These are phyloP conservation scores for Arizona elegans DNA, from an alignment of 2,113 vertebrate genomes.

Conservation along the genomic window DNA sequence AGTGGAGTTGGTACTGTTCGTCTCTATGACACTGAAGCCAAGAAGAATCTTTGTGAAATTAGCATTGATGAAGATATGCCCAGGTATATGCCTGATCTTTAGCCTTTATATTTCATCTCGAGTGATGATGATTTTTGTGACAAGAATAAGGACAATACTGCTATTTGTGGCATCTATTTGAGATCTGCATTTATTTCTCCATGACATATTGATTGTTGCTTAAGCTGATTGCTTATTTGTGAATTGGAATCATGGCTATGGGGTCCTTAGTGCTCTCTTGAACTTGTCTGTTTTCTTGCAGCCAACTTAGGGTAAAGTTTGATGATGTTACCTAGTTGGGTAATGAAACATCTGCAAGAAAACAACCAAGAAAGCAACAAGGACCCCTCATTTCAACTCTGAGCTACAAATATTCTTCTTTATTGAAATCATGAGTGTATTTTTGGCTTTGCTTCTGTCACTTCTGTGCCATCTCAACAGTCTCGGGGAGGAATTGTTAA, in stretches of 20 bases:
- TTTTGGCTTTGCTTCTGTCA: neutral
- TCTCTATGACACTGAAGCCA: conserved; percentile 94
- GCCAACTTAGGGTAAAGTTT: neutral
- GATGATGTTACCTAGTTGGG: neutral
- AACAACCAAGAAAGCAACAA: neutral
- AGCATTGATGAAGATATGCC: conserved; percentile 87
- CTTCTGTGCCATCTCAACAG: neutral
- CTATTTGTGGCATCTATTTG: neutral
- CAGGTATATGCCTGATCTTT: conserved; percentile 70
- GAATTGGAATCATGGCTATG: neutral
- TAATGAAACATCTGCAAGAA: neutral
- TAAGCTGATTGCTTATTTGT: rapidly evolving
- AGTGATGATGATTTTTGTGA: neutral
- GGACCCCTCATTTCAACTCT: neutral
- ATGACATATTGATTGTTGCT: neutral
- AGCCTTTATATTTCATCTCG: neutral
- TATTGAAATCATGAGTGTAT: neutral
- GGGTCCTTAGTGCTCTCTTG: neutral
- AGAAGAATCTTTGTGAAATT: conserved; percentile 97
- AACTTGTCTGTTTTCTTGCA: neutral
- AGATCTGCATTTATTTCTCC: neutral
- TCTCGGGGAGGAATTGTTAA: neutral
- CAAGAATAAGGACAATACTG: neutral
- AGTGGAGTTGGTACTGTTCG: conserved; percentile 90
- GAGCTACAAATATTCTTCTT: neutral